A percentile compares a stretch with the other conserved stretches of the same genome.
Conservation (phyloP, 1,140 invertebrate species). For the Daktulosphaira vitifoliae region DNA sequence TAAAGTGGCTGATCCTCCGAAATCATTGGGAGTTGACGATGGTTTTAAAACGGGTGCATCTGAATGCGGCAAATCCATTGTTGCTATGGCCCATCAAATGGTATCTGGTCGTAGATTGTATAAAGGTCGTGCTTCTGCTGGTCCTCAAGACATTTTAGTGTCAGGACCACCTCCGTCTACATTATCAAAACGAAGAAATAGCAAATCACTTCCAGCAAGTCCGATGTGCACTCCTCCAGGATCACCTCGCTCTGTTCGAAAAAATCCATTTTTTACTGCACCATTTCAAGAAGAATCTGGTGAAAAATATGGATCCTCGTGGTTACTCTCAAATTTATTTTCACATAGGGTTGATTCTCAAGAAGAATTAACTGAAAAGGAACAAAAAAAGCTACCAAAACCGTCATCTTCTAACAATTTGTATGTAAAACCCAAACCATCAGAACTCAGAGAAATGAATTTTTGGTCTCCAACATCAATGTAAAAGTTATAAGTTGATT, state of each 20-base stretch:
- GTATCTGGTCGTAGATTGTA: conserved; percentile 45
- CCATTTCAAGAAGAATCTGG: conserved; percentile 35
- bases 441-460: conserved; percentile 68
- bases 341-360: conserved; percentile 20
- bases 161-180: neutral
- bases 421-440: conserved; percentile 51
- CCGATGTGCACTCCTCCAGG: conserved; percentile 47
- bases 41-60: conserved; percentile 57
- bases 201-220: conserved; percentile 60
- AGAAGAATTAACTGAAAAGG: conserved; percentile 24
- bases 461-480: conserved; percentile 75
- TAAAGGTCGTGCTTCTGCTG: conserved; percentile 30
- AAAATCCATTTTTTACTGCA: conserved; percentile 42
- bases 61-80: conserved; percentile 58
- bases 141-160: conserved; percentile 8
- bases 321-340: conserved; percentile 29
- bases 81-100: conserved; percentile 62
- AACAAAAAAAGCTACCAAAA: conserved; percentile 1
- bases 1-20: conserved; percentile 38
- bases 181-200: conserved; percentile 47
- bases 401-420: conserved; percentile 17
- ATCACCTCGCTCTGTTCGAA: conserved; percentile 51
- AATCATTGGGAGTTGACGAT: conserved; percentile 56
- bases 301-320: conserved; percentile 13
- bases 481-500: conserved; percentile 45